Conservation (phyloP, 1,140 invertebrate species). For the Chymomyza costata region DNA sequence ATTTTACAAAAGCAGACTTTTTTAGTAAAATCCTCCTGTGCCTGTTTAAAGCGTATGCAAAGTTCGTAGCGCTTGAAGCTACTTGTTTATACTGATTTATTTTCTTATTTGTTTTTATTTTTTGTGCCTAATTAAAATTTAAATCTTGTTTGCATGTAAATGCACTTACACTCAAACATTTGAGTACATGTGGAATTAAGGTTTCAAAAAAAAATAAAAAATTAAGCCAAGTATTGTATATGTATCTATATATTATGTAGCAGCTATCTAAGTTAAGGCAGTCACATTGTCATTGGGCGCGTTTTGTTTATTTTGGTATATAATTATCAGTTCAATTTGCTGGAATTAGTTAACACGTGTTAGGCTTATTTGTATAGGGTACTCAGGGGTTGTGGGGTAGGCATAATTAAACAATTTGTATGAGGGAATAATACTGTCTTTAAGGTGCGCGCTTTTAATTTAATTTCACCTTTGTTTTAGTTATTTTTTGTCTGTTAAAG, state of each 20-base stretch:
- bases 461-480: too few relatives aligned
- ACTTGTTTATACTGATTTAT: too few relatives aligned
- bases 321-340: conserved; percentile 60
- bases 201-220: conserved; percentile 4
- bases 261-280: too few relatives aligned
- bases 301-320: conserved; percentile 26
- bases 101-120: neutral
- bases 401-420: conserved; percentile 70
- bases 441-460: conserved; percentile 57
- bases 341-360: conserved; percentile 67
- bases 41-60: too few relatives aligned
- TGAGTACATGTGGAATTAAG: neutral
- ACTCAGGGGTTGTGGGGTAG: conserved; percentile 20
- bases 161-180: conserved; percentile 2
- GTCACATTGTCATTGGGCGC: conserved; percentile 25
- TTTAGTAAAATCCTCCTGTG: too few relatives aligned
- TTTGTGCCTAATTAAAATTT: conserved; percentile 49
- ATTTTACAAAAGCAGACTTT: too few relatives aligned
- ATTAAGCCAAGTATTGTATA: too few relatives aligned
- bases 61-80: too few relatives aligned
- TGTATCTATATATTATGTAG: too few relatives aligned
- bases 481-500: conserved; percentile 40
- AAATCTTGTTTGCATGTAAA: conserved; percentile 27
- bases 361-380: too few relatives aligned
- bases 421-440: too few relatives aligned